Conservation (phyloP, 2,797 vertebrate genomes). For the Anguilla marmorata region DNA sequence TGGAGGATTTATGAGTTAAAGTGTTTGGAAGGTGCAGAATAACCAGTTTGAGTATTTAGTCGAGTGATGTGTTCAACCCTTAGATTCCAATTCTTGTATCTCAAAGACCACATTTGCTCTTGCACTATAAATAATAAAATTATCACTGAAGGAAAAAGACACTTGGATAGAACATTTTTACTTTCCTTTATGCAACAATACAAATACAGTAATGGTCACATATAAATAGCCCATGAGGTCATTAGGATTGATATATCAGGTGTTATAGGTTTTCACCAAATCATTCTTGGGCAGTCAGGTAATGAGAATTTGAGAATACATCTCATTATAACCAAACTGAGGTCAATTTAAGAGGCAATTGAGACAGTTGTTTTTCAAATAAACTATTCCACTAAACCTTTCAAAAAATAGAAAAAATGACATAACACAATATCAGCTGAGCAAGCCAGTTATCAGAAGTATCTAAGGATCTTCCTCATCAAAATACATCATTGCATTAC, state of each 20-base stretch:
- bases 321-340: not conserved
- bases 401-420: not conserved
- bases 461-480: not conserved
- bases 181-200: not conserved
- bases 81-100: not conserved
- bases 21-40: constrained; percentile 22
- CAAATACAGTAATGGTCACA: not conserved
- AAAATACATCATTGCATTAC: not conserved
- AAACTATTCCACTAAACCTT: not conserved
- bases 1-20: constrained; percentile 33
- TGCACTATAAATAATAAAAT: not conserved
- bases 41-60: constrained; percentile 8
- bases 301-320: constrained; percentile 34
- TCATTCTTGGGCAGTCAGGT: not conserved
- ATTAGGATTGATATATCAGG: not conserved
- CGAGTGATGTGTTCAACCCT: not conserved
- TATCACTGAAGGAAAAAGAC: not conserved
- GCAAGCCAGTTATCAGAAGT: not conserved
- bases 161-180: not conserved
- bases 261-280: not conserved
- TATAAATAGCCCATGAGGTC: not conserved
- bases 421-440: not conserved
- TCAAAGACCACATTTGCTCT: not conserved
- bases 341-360: constrained; percentile 36
- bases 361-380: constrained; percentile 40